A percentile compares a stretch with the other conserved stretches of the same genome.
phyloP scores from a whole-genome alignment of 2,113 vertebrate genomes.

The Muntiacus reevesi region DNA sequence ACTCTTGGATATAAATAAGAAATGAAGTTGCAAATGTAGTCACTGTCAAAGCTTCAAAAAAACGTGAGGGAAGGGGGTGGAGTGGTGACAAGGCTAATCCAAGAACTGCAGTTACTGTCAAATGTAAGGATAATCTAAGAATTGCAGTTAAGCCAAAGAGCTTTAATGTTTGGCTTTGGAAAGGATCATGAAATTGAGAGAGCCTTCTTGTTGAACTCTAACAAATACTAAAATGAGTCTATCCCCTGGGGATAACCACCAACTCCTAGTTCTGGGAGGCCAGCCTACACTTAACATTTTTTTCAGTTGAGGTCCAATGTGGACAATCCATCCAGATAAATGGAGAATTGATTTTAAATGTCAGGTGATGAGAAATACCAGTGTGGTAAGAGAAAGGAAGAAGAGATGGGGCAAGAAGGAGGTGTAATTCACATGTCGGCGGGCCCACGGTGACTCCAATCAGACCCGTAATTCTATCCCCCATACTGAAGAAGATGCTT shows the following conservation, averaged over 20 bases:
- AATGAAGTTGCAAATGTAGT: neutral
- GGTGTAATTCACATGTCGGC: neutral
- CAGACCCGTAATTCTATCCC: constrained; percentile 49
- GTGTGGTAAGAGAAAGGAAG: neutral
- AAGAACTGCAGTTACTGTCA: neutral
- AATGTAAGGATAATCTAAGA: neutral
- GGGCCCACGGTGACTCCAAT: neutral
- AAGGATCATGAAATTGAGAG: neutral
- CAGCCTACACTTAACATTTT: neutral
- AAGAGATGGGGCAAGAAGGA: neutral
- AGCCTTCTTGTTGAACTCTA: neutral
- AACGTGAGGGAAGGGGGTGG: neutral
- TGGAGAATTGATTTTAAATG: neutral
- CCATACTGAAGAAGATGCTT: constrained; percentile 65
- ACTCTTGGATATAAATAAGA: neutral
- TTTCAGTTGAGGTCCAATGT: neutral
- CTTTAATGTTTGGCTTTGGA: neutral
- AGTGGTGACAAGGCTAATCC: neutral
- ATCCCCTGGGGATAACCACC: neutral
- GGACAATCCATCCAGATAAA: neutral
- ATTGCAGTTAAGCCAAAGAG: neutral
- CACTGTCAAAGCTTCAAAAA: neutral
- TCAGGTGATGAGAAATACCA: neutral
- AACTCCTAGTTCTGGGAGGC: neutral
- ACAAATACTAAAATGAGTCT: neutral